Conservation (phyloP, 2,113 vertebrate species). For the Megaptera novaeangliae region DNA sequence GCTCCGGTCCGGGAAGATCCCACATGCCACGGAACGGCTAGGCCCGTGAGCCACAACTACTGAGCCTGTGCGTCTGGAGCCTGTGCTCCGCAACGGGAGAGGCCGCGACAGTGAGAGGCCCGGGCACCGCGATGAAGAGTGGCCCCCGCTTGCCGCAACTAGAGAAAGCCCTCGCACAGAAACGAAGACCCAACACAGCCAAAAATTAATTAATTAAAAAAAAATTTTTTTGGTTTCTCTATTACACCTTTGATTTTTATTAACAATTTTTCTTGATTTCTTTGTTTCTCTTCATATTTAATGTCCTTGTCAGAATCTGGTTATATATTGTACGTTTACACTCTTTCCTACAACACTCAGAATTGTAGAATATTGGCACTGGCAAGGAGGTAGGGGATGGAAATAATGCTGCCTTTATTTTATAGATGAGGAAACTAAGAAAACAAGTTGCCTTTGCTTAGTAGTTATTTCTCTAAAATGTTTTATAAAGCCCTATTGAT, state of each 20-base stretch:
- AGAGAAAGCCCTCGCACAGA: too few species aligned
- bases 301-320: neutral
- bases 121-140: too few species aligned
- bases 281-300: neutral
- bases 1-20: too few species aligned
- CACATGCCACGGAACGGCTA: too few species aligned
- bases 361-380: neutral
- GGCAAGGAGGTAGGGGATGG: neutral
- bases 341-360: neutral
- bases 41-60: too few species aligned
- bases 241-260: neutral
- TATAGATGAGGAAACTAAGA: neutral
- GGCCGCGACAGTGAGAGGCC: too few species aligned
- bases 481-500: neutral
- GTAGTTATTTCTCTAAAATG: slow-evolving; percentile 2
- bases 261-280: neutral
- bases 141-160: too few species aligned
- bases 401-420: neutral
- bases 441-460: neutral
- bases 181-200: too few species aligned
- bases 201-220: too few species aligned
- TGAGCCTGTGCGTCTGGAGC: too few species aligned
- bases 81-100: too few species aligned
- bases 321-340: neutral
- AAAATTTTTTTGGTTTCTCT: neutral